These are phyloP conservation scores for Bradynema listronoti DNA, from an alignment of 1,140 invertebrate species.

Conservation along the genomic window DNA sequence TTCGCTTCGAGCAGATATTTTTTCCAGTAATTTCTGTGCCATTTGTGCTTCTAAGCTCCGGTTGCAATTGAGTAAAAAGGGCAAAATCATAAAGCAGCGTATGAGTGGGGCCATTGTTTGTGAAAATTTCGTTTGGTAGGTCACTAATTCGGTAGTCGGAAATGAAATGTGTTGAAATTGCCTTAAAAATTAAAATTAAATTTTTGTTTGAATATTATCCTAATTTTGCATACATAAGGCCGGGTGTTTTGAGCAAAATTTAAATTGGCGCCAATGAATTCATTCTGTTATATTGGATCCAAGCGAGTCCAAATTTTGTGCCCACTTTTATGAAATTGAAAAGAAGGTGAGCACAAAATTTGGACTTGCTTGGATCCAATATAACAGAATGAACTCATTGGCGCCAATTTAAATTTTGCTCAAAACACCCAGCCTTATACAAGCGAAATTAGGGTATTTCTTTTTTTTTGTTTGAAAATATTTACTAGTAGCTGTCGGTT, in stretches of 20 bases:
- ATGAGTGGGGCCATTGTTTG: slow-evolving; percentile 1
- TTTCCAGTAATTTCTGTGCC: background rate
- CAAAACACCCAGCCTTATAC: no score
- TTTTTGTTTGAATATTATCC: background rate
- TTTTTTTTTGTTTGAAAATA: no score
- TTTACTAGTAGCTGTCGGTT: background rate
- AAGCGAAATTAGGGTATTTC: no score
- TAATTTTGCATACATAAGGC: background rate
- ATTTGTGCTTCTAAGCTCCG: background rate
- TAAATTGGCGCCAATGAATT: no score
- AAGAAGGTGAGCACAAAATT: no score
- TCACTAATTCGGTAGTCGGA: slow-evolving; percentile 14
- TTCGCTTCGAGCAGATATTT: slow-evolving; percentile 1
- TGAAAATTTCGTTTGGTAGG: background rate
- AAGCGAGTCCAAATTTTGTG: no score
- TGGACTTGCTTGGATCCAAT: no score
- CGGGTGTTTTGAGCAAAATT: no score
- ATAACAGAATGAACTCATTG: no score
- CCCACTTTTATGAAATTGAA: no score
- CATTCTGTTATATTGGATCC: no score
- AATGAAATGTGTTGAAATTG: slow-evolving; percentile 7
- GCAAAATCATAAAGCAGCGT: slow-evolving; percentile 19
- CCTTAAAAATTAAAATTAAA: background rate
- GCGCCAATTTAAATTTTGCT: no score
- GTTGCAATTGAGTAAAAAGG: slow-evolving; percentile 3